Base-by-base conservation (phyloP, 2,888 invertebrate species). In the Carcina quercana region DNA sequence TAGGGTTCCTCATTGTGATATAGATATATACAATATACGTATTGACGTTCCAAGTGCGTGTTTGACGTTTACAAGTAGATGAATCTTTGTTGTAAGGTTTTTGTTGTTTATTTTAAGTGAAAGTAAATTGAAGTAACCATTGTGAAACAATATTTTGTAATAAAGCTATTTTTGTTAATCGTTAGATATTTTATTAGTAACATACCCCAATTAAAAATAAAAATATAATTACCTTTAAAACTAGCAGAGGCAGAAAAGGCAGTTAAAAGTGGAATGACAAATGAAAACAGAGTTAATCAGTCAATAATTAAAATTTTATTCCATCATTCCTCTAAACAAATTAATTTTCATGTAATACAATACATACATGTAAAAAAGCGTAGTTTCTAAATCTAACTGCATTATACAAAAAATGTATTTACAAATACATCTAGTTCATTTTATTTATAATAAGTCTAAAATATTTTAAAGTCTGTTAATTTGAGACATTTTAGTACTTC, bases 271-370 rank as follows among this genome's bases (percentile, higher is more conserved):
- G n/a, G n/a, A n/a, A 10, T 24, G 17, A 28, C 26, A 28, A 49
- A 46, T 44, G 53, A 53, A 50, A 45, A 27, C 38, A 37, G 28
- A 5, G 15, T 28, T 43, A 53, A 51, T 67, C 67, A 60, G 66
- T 73, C 72, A 75, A 75, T 76, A 78, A 74, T 72, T 75, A 76
- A 73, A 63, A 53, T 53, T 65, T 66, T 64, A 60, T 67, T 59
- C 59, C 45, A 41, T 63, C 44, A 54, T 31, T 25, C 46, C 46
- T 60, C 59, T 69, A 70, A 71, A 68, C 58, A 59, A 59, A 46
- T 45, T 28, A 50, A 54, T 42, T 50, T 32, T 40, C 35, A 54
- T 53, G 51, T 55, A 57, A 59, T 67, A 59, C 57, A 67, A 60
- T 28, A 24, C 5, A 13, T 45, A 54, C 51, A 59, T 53, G 54